Evolutionary conservation across 1,140 invertebrate genomes (phyloP).

Genomic region (Telenomus remus): DNA sequence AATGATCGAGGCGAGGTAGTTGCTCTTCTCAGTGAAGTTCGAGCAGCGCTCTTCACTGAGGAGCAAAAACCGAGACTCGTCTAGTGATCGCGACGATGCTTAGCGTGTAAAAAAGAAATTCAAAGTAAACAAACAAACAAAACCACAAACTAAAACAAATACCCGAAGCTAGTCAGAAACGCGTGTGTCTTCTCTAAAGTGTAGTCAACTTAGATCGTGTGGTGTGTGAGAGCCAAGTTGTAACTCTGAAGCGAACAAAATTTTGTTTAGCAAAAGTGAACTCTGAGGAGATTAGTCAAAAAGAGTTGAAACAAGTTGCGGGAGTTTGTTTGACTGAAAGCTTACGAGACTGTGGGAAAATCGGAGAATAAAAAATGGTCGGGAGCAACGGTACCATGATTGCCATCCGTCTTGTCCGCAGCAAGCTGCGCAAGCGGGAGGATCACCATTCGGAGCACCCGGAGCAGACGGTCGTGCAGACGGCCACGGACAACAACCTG

Average conservation of each 20-base stretch:
- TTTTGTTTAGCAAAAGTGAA: no score
- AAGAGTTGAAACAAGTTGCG: no score
- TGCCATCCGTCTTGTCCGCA: conserved; percentile 90
- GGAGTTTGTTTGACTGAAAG: no score
- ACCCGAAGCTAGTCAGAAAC: conserved; percentile 60
- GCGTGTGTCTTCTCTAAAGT: not conserved
- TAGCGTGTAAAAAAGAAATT: not conserved
- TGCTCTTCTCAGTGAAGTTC: conserved; percentile 58
- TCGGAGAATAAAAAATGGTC: conserved; percentile 79
- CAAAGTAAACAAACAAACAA: conserved; percentile 5
- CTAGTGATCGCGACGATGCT: not conserved
- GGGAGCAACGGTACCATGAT: conserved; percentile 88
- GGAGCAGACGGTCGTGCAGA: conserved; percentile 79
- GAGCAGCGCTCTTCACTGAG: conserved; percentile 58
- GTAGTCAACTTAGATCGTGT: not conserved
- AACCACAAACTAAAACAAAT: not conserved
- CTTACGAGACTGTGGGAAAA: conserved; percentile 68
- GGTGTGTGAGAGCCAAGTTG: not conserved
- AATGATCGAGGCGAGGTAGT: conserved; percentile 62
- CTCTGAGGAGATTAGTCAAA: no score
- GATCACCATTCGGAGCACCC: conserved; percentile 82
- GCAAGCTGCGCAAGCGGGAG: conserved; percentile 88
- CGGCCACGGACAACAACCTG: conserved; percentile 66
- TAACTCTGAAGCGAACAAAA: not conserved
- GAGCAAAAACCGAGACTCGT: conserved; percentile 9